A percentile compares a stretch with the other conserved stretches of the same genome.
These are phyloP conservation scores for Onthophagus sagittarius DNA, from an alignment of 2,888 invertebrate genomes.

Conservation along the genomic window DNA sequence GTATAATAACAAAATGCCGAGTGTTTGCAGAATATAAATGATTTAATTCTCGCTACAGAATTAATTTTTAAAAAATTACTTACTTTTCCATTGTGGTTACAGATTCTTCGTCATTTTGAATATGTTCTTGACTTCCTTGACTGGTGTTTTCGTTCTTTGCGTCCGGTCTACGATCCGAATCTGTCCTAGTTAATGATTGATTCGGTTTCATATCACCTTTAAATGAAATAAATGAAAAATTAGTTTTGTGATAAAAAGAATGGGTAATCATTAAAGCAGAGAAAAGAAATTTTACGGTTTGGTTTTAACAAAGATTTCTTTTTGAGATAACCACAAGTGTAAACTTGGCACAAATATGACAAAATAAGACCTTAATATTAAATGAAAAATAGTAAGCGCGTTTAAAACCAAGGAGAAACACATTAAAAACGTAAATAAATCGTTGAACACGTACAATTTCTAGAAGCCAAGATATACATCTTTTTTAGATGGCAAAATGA, in stretches of 20 bases:
- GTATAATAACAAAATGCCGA: not conserved
- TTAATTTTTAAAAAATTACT: slow-evolving; percentile 7
- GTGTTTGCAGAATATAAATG: not conserved
- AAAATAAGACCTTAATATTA: not conserved
- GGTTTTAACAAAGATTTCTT: not conserved
- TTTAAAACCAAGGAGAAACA: too few relatives aligned
- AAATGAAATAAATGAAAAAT: slow-evolving; percentile 15
- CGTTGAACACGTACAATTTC: not conserved
- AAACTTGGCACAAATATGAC: not conserved
- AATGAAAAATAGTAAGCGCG: too few relatives aligned
- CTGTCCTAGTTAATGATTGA: slow-evolving; percentile 46
- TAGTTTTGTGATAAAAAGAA: too few relatives aligned
- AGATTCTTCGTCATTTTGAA: slow-evolving; percentile 31
- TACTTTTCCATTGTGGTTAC: slow-evolving; percentile 32
- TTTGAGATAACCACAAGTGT: too few relatives aligned
- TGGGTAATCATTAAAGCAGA: too few relatives aligned
- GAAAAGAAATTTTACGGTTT: too few relatives aligned
- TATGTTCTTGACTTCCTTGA: slow-evolving; percentile 34
- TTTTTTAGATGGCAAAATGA: not conserved
- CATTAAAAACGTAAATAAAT: too few relatives aligned
- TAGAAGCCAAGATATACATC: not conserved
- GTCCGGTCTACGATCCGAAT: slow-evolving; percentile 47
- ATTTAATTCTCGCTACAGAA: not conserved
- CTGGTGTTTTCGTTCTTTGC: slow-evolving; percentile 43
- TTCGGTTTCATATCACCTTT: slow-evolving; percentile 45